Conservation (phyloP, 2,113 vertebrate species). For the Ondatra zibethicus region DNA sequence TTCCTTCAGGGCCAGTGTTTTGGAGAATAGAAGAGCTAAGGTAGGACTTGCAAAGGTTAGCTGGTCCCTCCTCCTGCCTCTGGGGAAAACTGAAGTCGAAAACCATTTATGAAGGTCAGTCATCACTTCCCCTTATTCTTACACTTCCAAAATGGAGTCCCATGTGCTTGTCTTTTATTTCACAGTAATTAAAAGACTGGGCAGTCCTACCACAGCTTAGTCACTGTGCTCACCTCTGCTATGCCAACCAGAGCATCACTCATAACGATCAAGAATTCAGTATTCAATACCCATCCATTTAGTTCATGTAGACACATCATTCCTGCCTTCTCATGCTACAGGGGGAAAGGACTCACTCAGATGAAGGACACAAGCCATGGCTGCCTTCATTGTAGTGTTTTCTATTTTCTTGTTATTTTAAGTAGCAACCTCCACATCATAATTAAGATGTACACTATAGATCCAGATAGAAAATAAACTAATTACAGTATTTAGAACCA, state of each 20-base stretch:
- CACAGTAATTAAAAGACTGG: conserved; percentile 14
- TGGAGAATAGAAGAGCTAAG: conserved; percentile 56
- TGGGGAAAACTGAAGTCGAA: conserved; percentile 1
- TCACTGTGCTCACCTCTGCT: background rate
- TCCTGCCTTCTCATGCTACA: background rate
- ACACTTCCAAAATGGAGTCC: conserved; percentile 8
- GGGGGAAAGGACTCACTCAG: conserved; percentile 19
- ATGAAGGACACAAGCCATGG: conserved; percentile 15
- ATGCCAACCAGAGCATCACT: conserved; percentile 38
- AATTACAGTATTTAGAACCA: conserved; percentile 29
- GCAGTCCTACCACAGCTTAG: background rate
- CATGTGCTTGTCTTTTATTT: background rate
- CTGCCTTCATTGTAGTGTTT: background rate
- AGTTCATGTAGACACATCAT: background rate
- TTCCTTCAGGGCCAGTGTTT: conserved; percentile 69
- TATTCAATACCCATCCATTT: conserved; percentile 20
- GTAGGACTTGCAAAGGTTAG: conserved; percentile 64
- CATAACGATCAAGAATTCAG: conserved; percentile 53
- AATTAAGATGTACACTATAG: conserved; percentile 12
- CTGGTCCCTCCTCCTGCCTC: conserved; percentile 19
- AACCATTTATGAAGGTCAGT: background rate
- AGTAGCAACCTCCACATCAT: conserved; percentile 24
- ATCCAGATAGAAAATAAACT: conserved; percentile 37
- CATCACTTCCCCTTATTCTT: conserved; percentile 7
- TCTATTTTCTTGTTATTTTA: conserved; percentile 26